Evolutionary conservation across 2,113 vertebrate genomes (phyloP), one percentile per base, ranked within the genome.

Genomic region (Balaenoptera acutorostrata): DNA sequence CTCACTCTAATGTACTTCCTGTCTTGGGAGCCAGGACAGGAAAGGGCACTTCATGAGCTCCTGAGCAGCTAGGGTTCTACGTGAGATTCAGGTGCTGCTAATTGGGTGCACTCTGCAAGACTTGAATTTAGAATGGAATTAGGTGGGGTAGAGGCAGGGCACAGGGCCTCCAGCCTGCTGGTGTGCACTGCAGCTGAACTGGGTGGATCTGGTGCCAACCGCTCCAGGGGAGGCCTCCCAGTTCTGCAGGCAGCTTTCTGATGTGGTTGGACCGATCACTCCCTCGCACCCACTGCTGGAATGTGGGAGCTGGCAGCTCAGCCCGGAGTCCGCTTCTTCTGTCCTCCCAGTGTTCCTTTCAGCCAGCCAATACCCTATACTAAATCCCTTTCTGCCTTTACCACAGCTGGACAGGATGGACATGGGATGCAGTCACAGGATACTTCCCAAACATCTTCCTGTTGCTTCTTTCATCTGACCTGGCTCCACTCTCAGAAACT

Each of bases 141-240:
- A 63, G n/a, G 0, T 36, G n/a, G 4, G 4, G 27, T 4, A 33
- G 3, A n/a, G 61, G 9, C 17, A 25, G 71, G 33, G 27, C 13
- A 3, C 6, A 52, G 31, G 44, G 55, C 6, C 17, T 33, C 78
- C 61, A 36, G 23, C 15, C 36, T 46, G 57, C 57, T 11, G 7
- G 18, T 61, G 36, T 64, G 23, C 25, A 14, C 13, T 4, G 39
- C 21, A 46, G 68, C 46, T 31, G 0, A 21, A n/a, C 39, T 20
- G n/a, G 39, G 4, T 2, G 21, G 39, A 61, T 63, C n/a, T 29
- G 71, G 71, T 23, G 49, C n/a, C 31, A 52, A 39, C 36, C 1
- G 0, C 55, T 59, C 36, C 20, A 72, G 46, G n/a, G 10, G 12
- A 59, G 69, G 33, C 21, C 13, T 52, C n/a, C 29, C 41, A 20